Base-by-base conservation (phyloP, 2,888 invertebrate genomes). In the Melanotus villosus region DNA sequence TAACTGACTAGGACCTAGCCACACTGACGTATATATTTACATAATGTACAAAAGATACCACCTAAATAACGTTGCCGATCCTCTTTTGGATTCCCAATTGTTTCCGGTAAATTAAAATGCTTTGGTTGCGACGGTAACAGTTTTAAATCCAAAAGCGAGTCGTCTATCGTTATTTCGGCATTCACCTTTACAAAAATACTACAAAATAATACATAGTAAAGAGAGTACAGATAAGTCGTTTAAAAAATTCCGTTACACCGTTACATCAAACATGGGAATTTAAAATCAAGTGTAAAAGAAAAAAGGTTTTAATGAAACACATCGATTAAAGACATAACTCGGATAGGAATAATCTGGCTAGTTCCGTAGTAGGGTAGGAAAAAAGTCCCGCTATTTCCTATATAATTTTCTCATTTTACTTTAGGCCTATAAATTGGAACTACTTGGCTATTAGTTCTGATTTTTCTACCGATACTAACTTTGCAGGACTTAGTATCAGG, bases 11-110 rank as follows among this genome's bases (percentile, higher is more conserved):
- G 75, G 68, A 70, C 34, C 70, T 70, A 70, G 70, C 70, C 70
- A 60, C 64, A 65, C 77, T 74, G 72, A 76, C 73, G 73, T 74
- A 75, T 71, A 76, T 74, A 69, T 74, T 72, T 71, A 72, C 76
- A 76, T 54, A 65, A 64, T 67, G 50, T 65, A 71, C 65, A 69
- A 68, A 65, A 71, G 47, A 60, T 69, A 38, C 30, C 23, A 34
- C 23, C 30, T 54, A 66, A 56, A 56, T 56, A 16, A 65, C 57
- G 56, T 41, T 14, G 10, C 18, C 9, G 5, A 19, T 30, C 30
- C 26, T 26, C 12, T 14, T 56, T 32, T 41, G 38, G 41, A 60
- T 50, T 38, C 36, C 6, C n/a, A 62, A 50, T 16, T 23, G 32
- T 43, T 59, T 45, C 12, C 18, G 30, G 52, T 21, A 62, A 62